A percentile compares a stretch with the other conserved stretches of the same genome.
Evolutionary conservation across 2,797 vertebrate genomes (phyloP).

Genomic region (Limnodromus scolopaceus): DNA sequence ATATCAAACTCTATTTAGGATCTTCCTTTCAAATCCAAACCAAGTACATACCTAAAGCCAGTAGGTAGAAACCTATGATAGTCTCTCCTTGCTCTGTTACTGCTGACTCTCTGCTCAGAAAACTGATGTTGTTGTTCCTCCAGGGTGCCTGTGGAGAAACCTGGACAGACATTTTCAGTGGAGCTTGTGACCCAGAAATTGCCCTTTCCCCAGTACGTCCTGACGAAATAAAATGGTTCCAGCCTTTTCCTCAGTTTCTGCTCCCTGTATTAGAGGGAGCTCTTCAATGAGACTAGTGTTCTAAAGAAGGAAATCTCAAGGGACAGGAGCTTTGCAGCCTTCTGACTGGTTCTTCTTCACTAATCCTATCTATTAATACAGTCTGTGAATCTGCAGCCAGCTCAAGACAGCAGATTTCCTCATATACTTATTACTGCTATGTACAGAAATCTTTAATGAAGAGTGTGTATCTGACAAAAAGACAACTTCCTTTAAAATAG

Average conservation of each 20-base stretch:
- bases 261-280: neutral
- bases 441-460: neutral
- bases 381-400: constrained; percentile 63
- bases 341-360: constrained; percentile 62
- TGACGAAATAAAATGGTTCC: constrained; percentile 58
- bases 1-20: neutral
- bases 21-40: constrained; percentile 14
- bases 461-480: neutral
- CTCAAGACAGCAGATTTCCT: constrained; percentile 59
- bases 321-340: constrained; percentile 63
- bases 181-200: neutral
- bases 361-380: constrained; percentile 84
- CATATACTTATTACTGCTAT: neutral
- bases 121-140: constrained; percentile 88
- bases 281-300: constrained; percentile 43
- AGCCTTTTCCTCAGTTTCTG: constrained; percentile 23
- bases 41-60: constrained; percentile 82
- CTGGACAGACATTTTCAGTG: constrained; percentile 60
- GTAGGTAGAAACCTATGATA: constrained; percentile 85
- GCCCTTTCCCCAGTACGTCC: neutral
- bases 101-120: constrained; percentile 81
- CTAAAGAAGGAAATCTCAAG: constrained; percentile 64
- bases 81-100: constrained; percentile 87
- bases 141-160: constrained; percentile 81
- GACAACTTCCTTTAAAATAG: neutral